These are phyloP conservation scores for Lissocephala sabroskyi DNA, from an alignment of 2,888 invertebrate species.

Conservation along the genomic window DNA sequence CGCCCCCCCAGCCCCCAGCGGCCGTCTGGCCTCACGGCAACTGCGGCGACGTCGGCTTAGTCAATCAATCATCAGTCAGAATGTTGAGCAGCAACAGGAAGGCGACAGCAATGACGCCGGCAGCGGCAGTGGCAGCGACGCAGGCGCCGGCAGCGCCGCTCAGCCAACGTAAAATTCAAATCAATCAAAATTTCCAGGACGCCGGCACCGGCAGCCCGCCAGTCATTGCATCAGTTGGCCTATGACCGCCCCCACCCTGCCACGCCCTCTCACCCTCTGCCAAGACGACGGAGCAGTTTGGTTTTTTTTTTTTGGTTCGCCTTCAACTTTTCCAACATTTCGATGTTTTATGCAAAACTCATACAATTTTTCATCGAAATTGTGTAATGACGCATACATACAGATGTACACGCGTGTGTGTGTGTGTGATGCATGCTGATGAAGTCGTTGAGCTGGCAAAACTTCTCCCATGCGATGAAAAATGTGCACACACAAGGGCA, in stretches of 20 bases:
- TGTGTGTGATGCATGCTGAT: conserved; percentile 25
- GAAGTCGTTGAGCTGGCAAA: no score
- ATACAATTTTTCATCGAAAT: conserved; percentile 50
- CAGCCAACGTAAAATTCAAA: conserved; percentile 68
- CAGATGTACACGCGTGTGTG: background rate
- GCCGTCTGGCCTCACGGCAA: conserved; percentile 8
- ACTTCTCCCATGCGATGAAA: conserved; percentile 32
- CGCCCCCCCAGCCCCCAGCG: background rate
- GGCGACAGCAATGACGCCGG: conserved; percentile 15
- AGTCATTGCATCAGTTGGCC: no score
- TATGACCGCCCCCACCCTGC: background rate
- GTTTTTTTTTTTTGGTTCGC: background rate
- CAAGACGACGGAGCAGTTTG: background rate
- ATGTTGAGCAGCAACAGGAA: conserved; percentile 24
- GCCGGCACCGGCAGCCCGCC: no score
- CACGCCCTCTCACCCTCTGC: conserved; percentile 12
- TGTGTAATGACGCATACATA: conserved; percentile 19
- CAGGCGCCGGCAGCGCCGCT: conserved; percentile 10
- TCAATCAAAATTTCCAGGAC: conserved; percentile 53
- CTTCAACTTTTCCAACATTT: no score
- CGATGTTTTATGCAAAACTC: conserved; percentile 41
- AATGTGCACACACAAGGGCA: no score
- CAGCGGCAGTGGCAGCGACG: conserved; percentile 5
- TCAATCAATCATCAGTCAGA: conserved; percentile 64
- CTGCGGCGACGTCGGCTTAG: conserved; percentile 22